phyloP scores from a whole-genome alignment of 2,888 invertebrate genomes.

The Euzophera pinguis region DNA sequence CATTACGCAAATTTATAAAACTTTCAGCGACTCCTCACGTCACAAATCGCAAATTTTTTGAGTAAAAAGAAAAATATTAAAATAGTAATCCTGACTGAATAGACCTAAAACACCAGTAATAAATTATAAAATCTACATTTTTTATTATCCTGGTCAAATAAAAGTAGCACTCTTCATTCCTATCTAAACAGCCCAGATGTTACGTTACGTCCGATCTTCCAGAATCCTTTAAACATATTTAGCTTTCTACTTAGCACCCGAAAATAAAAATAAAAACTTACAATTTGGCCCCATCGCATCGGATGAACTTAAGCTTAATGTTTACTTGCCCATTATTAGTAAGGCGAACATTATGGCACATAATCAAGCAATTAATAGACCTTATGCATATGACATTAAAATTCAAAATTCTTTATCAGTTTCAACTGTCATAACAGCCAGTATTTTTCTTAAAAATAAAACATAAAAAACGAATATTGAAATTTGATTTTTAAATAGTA shows the following conservation, averaged over 20 bases:
- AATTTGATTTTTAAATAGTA: background rate
- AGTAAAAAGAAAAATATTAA: too few relatives aligned
- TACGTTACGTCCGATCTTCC: conserved; percentile 10
- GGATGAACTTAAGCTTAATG: conserved; percentile 25
- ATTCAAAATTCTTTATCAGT: too few relatives aligned
- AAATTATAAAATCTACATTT: too few relatives aligned
- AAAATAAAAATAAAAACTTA: conserved; percentile 34
- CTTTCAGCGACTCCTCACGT: too few relatives aligned
- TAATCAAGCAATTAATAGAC: too few relatives aligned
- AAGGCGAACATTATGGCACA: conserved; percentile 49
- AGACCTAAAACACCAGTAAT: too few relatives aligned
- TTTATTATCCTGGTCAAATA: background rate
- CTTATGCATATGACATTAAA: too few relatives aligned
- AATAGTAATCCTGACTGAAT: too few relatives aligned
- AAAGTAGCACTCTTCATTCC: background rate
- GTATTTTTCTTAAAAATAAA: background rate
- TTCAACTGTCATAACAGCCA: background rate
- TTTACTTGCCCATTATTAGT: conserved; percentile 64
- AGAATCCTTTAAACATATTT: conserved; percentile 33
- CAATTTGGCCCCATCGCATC: conserved; percentile 31
- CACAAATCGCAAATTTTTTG: too few relatives aligned
- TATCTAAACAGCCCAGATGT: conserved; percentile 28
- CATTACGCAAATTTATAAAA: too few relatives aligned
- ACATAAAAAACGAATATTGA: too few relatives aligned
- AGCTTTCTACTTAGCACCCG: conserved; percentile 37